Evolutionary conservation across 2,113 vertebrate species (phyloP), one percentile per base, ranked within the genome.

Genomic region (Nyctereutes procyonoides): DNA sequence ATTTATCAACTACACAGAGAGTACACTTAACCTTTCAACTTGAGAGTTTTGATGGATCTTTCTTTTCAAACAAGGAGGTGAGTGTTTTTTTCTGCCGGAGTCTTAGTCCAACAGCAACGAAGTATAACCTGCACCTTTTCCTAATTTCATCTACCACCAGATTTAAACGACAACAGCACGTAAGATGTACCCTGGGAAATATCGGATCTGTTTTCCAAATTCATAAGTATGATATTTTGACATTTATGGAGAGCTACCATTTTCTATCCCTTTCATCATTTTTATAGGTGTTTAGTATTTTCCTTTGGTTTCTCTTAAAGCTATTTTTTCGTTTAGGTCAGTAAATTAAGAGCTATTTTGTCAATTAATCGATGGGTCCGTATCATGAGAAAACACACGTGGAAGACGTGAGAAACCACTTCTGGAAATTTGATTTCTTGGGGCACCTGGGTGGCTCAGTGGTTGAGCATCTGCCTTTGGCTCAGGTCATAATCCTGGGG

Each of bases 11-110:
- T 98, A 97, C 97, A 98, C 97, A 98, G 93, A 98, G 97, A 94
- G 97, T 95, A 99, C 98, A 98, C 97, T 98, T 99, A 98, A 99
- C 98, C 99, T 99, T 98, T 98, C 98, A 98, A 98, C 98, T 98
- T 90, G 56, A 87, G 88, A 97, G 96, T 99, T 98, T 97, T 98
- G 97, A 98, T 97, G 86, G 97, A 95, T 97, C 86, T 96, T 98
- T 98, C 94, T 97, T 98, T 98, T 98, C 97, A 97, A 96, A 95
- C 38, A 38, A 81, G 97, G 98, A 96, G 55, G 94, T 94, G 90
- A 62, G 80, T 97, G 80, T 97, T 98, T 88, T 88, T 30, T 95
- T 95, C 95, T 98, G 91, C 93, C 81, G 19, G 88, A 97, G 94
- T 97, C 85, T 98, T 97, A 56, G 77, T 58, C 71, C 56, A 80